Base-by-base conservation (phyloP, 1,140 invertebrate genomes). In the Chrysomallon squamiferum region DNA sequence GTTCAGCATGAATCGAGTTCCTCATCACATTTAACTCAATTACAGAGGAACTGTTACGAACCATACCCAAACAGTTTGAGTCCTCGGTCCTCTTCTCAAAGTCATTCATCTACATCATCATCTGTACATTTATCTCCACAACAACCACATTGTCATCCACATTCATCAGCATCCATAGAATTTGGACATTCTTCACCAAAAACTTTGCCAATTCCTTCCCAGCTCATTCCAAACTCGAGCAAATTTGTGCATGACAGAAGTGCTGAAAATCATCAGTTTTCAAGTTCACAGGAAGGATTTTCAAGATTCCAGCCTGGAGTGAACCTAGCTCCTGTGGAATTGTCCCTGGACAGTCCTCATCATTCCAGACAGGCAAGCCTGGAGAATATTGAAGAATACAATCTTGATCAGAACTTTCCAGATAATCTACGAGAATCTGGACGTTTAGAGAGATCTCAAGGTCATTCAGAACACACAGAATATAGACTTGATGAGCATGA, bases 311-410 rank as follows among this genome's bases (percentile, higher is more conserved):
- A 20, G 6, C 52, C 25, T 29, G 15, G 30, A 2, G 1, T 56
- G 52, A 25, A 25, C 22, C 5, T 65, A 20, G 43, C 30, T 1
- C 54, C 54, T 6, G 29, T 49, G 38, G 63, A 65, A 33, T 27
- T 22, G 38, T 33, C 52, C 11, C 11, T 65, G 20, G 43, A 45
- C 11, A 20, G 38, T 15, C 15, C 27, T 6, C n/a, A 20, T 25
- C 62, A 65, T 30, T 65, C 62, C 22, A 30, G 47, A 4, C 62
- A 67, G 30, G 49, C 59, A 15, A 70, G 62, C 30, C 92, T 93
- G 58, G 69, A 80, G 18, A 38, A 38, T 38, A 59, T 74, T 30
- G 74, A 81, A 65, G 80, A 78, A 62, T 82, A 76, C 58, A 74
- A 78, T 67, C 58, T 82, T 56, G 76, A 82, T 56, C 73, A 71